These are phyloP conservation scores for Cylas formicarius DNA, from an alignment of 1,140 invertebrate species.

Conservation along the genomic window DNA sequence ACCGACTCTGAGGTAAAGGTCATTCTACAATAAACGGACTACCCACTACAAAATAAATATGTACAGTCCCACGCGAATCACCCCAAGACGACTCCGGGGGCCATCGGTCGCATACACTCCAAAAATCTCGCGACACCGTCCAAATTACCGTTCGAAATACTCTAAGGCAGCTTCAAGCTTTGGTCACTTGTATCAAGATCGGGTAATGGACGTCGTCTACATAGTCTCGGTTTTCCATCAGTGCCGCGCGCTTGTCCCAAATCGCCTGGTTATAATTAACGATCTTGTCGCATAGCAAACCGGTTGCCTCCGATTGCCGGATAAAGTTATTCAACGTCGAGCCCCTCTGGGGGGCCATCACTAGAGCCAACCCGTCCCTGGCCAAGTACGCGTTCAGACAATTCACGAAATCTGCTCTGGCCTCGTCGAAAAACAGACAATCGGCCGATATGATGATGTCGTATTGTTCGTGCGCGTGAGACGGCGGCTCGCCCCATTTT, in stretches of 20 bases:
- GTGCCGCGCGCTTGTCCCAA: constrained; percentile 58
- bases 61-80: too few relatives aligned
- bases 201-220: constrained; percentile 63
- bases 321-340: constrained; percentile 65
- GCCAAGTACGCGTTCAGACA: constrained; percentile 61
- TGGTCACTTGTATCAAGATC: constrained; percentile 53
- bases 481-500: constrained; percentile 44
- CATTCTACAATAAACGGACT: too few relatives aligned
- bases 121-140: too few relatives aligned
- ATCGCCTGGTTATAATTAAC: constrained; percentile 56
- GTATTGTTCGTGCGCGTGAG: constrained; percentile 42
- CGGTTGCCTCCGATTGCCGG: constrained; percentile 49
- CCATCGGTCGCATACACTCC: too few relatives aligned
- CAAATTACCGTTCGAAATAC: constrained; percentile 10
- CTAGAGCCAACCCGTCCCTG: constrained; percentile 57
- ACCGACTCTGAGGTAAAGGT: too few relatives aligned
- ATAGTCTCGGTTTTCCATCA: constrained; percentile 54
- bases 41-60: too few relatives aligned
- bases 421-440: constrained; percentile 79
- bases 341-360: constrained; percentile 71
- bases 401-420: constrained; percentile 60
- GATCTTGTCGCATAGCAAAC: constrained; percentile 51
- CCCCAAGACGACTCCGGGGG: too few relatives aligned
- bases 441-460: constrained; percentile 71
- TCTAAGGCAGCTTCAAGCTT: constrained; percentile 42